Conservation (phyloP, 2,113 vertebrate genomes). For the Myodes glareolus region DNA sequence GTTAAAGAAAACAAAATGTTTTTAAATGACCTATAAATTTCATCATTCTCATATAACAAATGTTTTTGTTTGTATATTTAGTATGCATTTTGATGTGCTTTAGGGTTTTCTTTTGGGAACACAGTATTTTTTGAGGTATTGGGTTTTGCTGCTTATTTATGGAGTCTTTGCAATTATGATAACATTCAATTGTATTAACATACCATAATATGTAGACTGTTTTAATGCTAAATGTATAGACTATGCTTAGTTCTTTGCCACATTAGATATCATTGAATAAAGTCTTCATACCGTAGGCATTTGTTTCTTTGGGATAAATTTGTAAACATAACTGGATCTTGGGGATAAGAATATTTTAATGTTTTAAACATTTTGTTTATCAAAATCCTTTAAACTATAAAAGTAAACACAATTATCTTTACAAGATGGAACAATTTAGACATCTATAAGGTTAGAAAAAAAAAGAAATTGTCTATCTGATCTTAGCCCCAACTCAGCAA, state of each 20-base stretch:
- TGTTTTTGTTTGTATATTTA: neutral
- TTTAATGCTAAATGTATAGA: neutral
- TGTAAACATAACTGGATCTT: neutral
- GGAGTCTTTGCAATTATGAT: neutral
- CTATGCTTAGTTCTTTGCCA: neutral
- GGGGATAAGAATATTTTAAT: neutral
- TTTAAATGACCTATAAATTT: neutral
- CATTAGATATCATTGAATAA: neutral
- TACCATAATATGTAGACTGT: neutral
- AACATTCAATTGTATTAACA: neutral
- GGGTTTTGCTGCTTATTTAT: slow-evolving; percentile 1
- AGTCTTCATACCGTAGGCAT: neutral
- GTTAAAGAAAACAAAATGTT: slow-evolving; percentile 40
- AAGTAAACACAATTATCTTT: neutral
- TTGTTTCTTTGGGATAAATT: slow-evolving; percentile 34
- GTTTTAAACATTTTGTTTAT: slow-evolving; percentile 1
- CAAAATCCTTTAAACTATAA: slow-evolving; percentile 29
- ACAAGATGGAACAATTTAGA: neutral
- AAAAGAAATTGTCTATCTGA: neutral
- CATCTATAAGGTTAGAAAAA: neutral
- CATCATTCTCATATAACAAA: neutral
- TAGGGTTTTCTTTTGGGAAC: slow-evolving; percentile 7
- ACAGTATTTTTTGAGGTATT: neutral
- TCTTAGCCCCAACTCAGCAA: neutral
- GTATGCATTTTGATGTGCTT: slow-evolving; percentile 9